Evolutionary conservation across 2,797 vertebrate species (phyloP).

Genomic region (Acipenser transmontanus): DNA sequence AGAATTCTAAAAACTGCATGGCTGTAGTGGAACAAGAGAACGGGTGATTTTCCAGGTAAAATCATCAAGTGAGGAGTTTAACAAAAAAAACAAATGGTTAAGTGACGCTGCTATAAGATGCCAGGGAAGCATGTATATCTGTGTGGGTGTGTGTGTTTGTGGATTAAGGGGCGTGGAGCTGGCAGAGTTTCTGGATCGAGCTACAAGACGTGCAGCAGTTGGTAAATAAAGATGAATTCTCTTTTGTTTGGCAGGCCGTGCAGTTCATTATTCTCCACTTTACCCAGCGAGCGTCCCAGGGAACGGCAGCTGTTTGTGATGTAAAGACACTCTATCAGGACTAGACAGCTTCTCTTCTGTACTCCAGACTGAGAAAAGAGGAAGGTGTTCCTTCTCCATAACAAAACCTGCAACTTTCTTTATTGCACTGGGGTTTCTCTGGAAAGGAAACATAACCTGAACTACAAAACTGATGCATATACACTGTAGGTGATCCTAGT

Average conservation of each 20-base stretch:
- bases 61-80: too few species aligned
- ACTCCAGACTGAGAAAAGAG: conserved; percentile 9
- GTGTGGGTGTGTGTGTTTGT: conserved; percentile 23
- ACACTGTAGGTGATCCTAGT: too few species aligned
- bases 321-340: conserved; percentile 90
- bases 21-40: too few species aligned
- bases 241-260: conserved; percentile 72
- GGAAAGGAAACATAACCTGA: too few species aligned
- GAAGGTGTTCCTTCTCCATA: too few species aligned
- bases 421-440: too few species aligned
- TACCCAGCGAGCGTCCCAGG: conserved; percentile 76
- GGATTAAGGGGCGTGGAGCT: conserved; percentile 49
- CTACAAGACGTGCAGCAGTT: conserved; percentile 70
- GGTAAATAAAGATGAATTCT: conserved; percentile 91
- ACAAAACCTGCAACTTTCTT: too few species aligned
- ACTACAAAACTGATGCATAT: too few species aligned
- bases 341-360: conserved; percentile 77
- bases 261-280: conserved; percentile 85
- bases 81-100: too few species aligned
- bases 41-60: too few species aligned
- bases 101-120: too few species aligned
- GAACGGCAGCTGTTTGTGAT: conserved; percentile 91
- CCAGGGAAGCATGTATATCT: background rate
- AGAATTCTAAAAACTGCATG: too few species aligned
- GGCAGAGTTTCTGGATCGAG: conserved; percentile 48